phyloP scores from a whole-genome alignment of 2,113 vertebrate species.

The Gopherus evgoodei region DNA sequence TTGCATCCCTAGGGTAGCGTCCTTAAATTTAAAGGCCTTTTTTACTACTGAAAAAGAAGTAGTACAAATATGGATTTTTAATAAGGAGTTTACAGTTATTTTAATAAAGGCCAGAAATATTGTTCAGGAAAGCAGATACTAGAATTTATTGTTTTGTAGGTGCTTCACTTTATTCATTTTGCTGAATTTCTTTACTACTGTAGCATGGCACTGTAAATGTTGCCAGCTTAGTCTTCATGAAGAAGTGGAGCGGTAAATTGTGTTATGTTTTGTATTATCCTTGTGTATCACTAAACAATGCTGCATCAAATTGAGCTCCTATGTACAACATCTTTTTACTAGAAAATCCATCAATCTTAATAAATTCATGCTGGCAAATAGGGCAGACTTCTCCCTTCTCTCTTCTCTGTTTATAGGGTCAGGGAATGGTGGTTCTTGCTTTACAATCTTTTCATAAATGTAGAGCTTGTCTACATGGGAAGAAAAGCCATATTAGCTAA shows the following conservation, averaged over 20 bases:
- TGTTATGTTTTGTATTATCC: conserved; percentile 75
- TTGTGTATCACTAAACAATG: conserved; percentile 58
- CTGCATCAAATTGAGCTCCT: conserved; percentile 58
- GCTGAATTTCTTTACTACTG: neutral
- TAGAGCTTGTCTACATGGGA: neutral
- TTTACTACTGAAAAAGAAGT: neutral
- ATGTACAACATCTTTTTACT: conserved; percentile 62
- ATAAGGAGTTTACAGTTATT: neutral
- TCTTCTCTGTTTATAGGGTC: neutral
- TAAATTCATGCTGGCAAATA: conserved; percentile 43
- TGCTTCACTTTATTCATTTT: conserved; percentile 31
- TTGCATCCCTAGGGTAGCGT: neutral
- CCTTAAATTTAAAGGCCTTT: neutral
- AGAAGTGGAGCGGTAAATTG: conserved; percentile 64
- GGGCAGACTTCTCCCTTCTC: neutral
- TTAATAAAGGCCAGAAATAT: neutral
- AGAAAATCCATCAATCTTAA: conserved; percentile 48
- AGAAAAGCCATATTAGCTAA: neutral
- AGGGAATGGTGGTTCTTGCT: neutral
- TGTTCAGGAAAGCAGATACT: conserved; percentile 9
- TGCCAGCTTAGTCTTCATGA: conserved; percentile 65
- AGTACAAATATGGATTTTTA: neutral
- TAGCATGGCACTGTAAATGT: conserved; percentile 44
- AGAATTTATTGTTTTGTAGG: neutral
- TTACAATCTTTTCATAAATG: neutral